Conservation (phyloP, 2,113 vertebrate genomes). For the Pedionomus torquatus region DNA sequence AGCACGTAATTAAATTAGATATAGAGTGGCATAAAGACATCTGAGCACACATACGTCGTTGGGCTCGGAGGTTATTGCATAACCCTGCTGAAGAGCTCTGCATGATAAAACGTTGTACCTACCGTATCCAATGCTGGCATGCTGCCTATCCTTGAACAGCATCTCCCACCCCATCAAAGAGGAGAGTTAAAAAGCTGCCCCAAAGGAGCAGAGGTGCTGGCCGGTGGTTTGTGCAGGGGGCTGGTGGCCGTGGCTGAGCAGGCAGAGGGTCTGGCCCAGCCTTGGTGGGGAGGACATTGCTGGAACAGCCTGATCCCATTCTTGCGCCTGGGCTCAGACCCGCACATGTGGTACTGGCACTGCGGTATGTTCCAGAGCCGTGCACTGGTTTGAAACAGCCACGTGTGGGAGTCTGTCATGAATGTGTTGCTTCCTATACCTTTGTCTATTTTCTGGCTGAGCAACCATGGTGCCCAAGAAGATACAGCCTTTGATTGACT, state of each 20-base stretch:
- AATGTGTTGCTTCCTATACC: rapidly evolving
- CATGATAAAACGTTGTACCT: not conserved
- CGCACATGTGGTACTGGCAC: rapidly evolving
- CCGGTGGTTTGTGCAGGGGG: not conserved
- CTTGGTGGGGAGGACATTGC: rapidly evolving
- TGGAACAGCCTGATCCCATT: not conserved
- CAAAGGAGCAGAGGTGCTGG: not conserved
- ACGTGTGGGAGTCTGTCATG: rapidly evolving
- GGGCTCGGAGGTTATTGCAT: not conserved
- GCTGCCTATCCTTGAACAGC: not conserved
- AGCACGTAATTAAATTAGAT: constrained; percentile 53
- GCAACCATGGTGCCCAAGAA: not conserved
- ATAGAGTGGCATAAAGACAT: constrained; percentile 8
- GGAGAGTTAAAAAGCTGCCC: not conserved
- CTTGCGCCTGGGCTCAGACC: not conserved
- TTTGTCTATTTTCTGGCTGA: not conserved
- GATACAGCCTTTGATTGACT: not conserved
- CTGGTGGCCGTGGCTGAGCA: not conserved
- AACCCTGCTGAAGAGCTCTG: not conserved
- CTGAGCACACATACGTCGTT: not conserved
- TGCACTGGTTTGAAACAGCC: rapidly evolving
- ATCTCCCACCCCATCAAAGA: rapidly evolving
- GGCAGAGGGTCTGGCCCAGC: not conserved
- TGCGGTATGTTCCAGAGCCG: not conserved
- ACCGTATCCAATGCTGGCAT: rapidly evolving